Conservation (phyloP, 30 jellyfish, hydroid and myxozoan species). For the Sanderia malayensis region DNA sequence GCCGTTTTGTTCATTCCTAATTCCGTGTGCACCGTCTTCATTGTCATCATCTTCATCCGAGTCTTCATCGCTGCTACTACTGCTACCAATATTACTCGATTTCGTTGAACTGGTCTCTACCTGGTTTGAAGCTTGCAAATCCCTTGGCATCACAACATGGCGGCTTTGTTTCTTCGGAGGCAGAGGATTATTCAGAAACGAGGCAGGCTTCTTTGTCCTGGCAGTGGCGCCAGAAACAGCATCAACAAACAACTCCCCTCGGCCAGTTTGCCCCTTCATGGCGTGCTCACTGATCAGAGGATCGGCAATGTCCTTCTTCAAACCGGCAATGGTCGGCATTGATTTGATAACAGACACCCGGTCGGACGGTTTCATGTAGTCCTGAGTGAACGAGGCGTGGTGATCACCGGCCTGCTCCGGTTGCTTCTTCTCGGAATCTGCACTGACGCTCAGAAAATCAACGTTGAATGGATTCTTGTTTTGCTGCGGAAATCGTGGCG, state of each 20-base stretch:
- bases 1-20: conserved; percentile 20
- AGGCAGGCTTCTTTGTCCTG: conserved; percentile 26
- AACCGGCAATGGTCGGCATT: conserved; percentile 30
- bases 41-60: conserved; percentile 48
- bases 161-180: conserved; percentile 21
- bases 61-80: conserved; percentile 52
- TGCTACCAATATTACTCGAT: conserved; percentile 14
- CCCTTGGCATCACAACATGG: conserved; percentile 8
- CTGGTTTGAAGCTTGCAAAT: conserved; percentile 3
- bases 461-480: conserved; percentile 58
- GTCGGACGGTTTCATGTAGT: conserved; percentile 23
- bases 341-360: conserved; percentile 63
- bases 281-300: neutral
- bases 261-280: too few species aligned
- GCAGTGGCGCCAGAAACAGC: neutral
- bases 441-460: conserved; percentile 60
- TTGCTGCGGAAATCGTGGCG: conserved; percentile 16
- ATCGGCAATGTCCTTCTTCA: conserved; percentile 18
- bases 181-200: conserved; percentile 42
- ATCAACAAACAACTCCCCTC: too few species aligned
- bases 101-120: conserved; percentile 37
- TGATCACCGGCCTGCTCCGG: conserved; percentile 34
- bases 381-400: neutral
- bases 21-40: conserved; percentile 15
- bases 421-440: conserved; percentile 35